Base-by-base conservation (phyloP, 2,113 vertebrate species). In the Takifugu flavidus region DNA sequence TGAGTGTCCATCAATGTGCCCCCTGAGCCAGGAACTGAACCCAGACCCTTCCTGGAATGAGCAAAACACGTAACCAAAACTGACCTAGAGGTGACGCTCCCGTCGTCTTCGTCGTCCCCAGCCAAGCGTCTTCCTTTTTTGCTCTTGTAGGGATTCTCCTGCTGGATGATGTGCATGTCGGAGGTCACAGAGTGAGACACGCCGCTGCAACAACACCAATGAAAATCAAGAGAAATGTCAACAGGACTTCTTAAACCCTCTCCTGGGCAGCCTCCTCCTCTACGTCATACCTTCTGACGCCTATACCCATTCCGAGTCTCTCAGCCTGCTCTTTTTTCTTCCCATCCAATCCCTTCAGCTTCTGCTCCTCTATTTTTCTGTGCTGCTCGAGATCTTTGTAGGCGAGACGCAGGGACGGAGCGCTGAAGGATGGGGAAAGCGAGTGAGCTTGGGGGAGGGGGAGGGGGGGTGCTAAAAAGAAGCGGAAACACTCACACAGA, bases 121-220 rank as follows among this genome's bases (percentile, higher is more conserved):
- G 59, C 64, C 31, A 92, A 93, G 15, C 87, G 91, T 20, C 89
- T 93, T 43, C 84, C 88, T 42, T 66, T 87, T 53, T 65, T 74
- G 0, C 84, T 77, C 66, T 93, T 94, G 0, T 64, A 47, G 0
- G 96, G 95, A 0, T 72, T 89, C 65, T 98, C 96, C 82, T 99
- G 97, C 77, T 98, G 91, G 59, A 98, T 99, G 6, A 90, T 98
- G 65, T 96, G 93, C 96, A 99, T 94, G 69, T 98, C 95, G 5
- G 94, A 92, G 1, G 85, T 67, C 13, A 97, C 93, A 0, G 97
- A 99, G 74, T 99, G 97, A 44, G 97, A 98, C 83, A 98, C 89
- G n/a, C 92, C 94, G 56, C 96, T 98, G 45, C 31, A 6, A 43
- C 25, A 52, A 50, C 11, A 62, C 47, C 66, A 44, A 39, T 26